Percentiles rank a stretch among this genome's conserved stretches.
Evolutionary conservation across 2,113 vertebrate genomes (phyloP).

Genomic region (Eleginops maclovinus): DNA sequence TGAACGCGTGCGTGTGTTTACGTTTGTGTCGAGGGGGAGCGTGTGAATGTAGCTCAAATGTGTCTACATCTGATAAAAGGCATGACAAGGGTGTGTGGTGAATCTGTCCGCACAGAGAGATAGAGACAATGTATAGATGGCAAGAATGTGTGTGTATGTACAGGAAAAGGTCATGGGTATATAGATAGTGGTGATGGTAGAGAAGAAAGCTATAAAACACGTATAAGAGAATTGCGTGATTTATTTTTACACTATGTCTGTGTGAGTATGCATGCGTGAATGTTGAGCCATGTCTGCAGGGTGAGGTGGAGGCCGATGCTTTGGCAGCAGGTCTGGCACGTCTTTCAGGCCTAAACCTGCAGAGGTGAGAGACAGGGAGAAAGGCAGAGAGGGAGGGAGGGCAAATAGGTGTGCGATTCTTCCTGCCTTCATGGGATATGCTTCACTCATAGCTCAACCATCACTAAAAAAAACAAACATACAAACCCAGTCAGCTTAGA

Average conservation of each 20-base stretch:
- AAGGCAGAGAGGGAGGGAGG: no score
- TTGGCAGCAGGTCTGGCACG: constrained; percentile 87
- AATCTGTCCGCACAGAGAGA: constrained; percentile 28
- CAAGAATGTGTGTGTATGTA: constrained; percentile 35
- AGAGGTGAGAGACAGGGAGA: constrained; percentile 2
- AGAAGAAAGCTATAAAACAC: constrained; percentile 17
- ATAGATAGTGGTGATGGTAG: not conserved
- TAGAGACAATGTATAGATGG: not conserved
- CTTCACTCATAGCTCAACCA: constrained; percentile 47
- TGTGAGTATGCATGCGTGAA: constrained; percentile 41
- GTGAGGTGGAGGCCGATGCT: constrained; percentile 83
- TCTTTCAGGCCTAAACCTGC: constrained; percentile 86
- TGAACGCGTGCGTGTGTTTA: constrained; percentile 47
- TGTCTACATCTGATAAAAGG: constrained; percentile 42
- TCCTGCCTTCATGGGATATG: constrained; percentile 52
- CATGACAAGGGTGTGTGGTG: constrained; percentile 15
- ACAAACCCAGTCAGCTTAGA: not conserved
- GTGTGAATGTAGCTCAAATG: constrained; percentile 59
- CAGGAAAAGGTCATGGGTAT: not conserved
- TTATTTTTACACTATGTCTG: constrained; percentile 17
- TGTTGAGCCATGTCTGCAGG: constrained; percentile 84
- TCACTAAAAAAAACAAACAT: constrained; percentile 44
- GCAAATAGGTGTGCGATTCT: constrained; percentile 62
- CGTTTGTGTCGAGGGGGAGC: constrained; percentile 46
- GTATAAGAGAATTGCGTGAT: constrained; percentile 8